phyloP scores from a whole-genome alignment of 2,888 invertebrate species.

The Meteorus colon region DNA sequence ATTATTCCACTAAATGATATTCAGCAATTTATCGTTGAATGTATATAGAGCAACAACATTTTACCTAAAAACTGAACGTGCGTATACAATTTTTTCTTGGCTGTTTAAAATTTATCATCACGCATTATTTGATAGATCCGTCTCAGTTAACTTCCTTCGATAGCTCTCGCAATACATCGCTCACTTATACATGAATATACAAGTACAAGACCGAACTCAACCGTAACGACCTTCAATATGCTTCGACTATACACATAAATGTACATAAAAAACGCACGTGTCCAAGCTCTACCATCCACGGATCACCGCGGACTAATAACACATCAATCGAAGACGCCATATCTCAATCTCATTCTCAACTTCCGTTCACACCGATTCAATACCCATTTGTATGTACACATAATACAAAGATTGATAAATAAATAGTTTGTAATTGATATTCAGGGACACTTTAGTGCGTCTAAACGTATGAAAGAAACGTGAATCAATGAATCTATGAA shows the following conservation, averaged over 20 bases:
- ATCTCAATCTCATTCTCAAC: slow-evolving; percentile 17
- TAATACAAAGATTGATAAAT: neutral
- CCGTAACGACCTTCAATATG: slow-evolving; percentile 9
- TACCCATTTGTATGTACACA: neutral
- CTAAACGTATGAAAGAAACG: slow-evolving; percentile 6
- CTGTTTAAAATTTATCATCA: slow-evolving; percentile 3
- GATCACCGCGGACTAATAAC: slow-evolving; percentile 21
- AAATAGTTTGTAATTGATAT: neutral
- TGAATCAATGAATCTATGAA: slow-evolving; percentile 12
- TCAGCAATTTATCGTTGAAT: neutral
- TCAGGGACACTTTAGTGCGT: slow-evolving; percentile 6
- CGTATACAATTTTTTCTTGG: neutral
- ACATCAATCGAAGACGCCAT: slow-evolving; percentile 29
- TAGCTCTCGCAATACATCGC: neutral
- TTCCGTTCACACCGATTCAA: slow-evolving; percentile 24
- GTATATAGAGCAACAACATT: neutral
- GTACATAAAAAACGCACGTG: slow-evolving; percentile 16
- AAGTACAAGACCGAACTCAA: neutral
- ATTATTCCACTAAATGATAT: neutral
- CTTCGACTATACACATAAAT: neutral
- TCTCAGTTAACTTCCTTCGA: slow-evolving; percentile 5
- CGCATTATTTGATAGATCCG: slow-evolving; percentile 12
- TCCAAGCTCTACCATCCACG: slow-evolving; percentile 16
- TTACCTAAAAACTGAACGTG: neutral
- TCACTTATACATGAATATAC: neutral